Base-by-base conservation (phyloP, 2,797 vertebrate genomes). In the Bradypus variegatus region DNA sequence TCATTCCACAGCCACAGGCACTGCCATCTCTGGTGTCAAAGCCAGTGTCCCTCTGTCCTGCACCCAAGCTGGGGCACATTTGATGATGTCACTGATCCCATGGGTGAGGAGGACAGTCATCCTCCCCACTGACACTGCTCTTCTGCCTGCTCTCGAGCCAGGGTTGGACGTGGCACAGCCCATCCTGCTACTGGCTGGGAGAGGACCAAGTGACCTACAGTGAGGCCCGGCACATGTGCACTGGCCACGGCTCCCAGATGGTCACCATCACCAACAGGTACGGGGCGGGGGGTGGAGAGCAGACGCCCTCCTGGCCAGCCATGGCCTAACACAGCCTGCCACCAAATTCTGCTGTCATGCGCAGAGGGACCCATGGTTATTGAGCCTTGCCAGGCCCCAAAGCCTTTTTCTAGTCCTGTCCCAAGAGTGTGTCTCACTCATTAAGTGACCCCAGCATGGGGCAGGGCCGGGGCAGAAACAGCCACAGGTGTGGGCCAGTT, bases 111-210 rank as follows among this genome's bases (percentile, higher is more conserved):
- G 36, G 48, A 9, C 25, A 4, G 5, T 15, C 33, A 4, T 36
- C 70, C 16, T 73, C 33, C 70, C 81, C 73, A 78, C 67, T 69
- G 81, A 92, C 11, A 2, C 58, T 50, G 62, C 65, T 80, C 69
- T 86, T 64, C 67, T 78, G 36, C 58, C 65, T 60, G 79, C 93
- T 89, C 69, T 0, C 16, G 89, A 92, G 90, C 58, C 94, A 99
- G 99, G 98, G 99, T 90, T 99, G 99, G 99, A 99, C 98, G 81
- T 99, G 98, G 98, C 99, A 99, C 96, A 99, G 98, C 96, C 98
- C 99, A 23, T 98, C 98, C 36, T 99, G 99, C 97, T 99, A 99
- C 96, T 98, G 98, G 98, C 97, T 99, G 72, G 98, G 98, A 1
- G 98, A 99, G 94, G 98, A 99, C 94, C 97, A 97, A 1, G 94